Base-by-base conservation (phyloP, 2,888 invertebrate species). In the Drosophila meridionalis region DNA sequence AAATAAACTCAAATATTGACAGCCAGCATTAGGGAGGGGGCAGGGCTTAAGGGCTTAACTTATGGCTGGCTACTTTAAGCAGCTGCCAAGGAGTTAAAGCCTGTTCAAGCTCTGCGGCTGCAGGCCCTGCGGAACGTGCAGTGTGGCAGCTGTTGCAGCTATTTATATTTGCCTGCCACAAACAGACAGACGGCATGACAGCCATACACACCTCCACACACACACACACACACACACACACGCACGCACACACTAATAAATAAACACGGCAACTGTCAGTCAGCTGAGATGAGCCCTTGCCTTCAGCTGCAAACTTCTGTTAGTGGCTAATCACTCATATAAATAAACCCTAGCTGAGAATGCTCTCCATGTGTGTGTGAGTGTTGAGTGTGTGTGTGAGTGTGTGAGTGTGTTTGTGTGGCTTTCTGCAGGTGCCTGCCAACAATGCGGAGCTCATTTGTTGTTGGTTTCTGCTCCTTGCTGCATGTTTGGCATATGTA, bases 311-410 rank as follows among this genome's bases (percentile, higher is more conserved):
- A 26, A 53, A 26, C 30, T 40, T 43, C 65, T 69, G 69, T 80
- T 80, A 80, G 80, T 78, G 87, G 87, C 89, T 87, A 85, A 85
- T 85, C 85, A 85, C 87, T 85, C 85, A 85, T 85, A 85, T 85
- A 85, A 85, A 85, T 85, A 85, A 86, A 84, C 78, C 74, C 67
- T 50, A 63, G 70, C 58, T 36, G 42, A 32, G 36, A 47, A 20
- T 66, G 69, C 69, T 63, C 40, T 47, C 11, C 57, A 34, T 60
- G 26, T 58, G 9, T 63, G 38, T 55, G 50, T 48, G 34, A 62
- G 32, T 45, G 36, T 48, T 48, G 14, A 45, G n/a, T 11, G 58
- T 32, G 38, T 7, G 28, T 34, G 34, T 26, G 43, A 45, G 43
- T 55, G 43, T 58, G 43, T 55, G 43, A 65, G 53, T 60, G 52